Percentiles rank a stretch among this genome's conserved stretches.
phyloP scores from a whole-genome alignment of 2,797 vertebrate genomes.

The Emys orbicularis region DNA sequence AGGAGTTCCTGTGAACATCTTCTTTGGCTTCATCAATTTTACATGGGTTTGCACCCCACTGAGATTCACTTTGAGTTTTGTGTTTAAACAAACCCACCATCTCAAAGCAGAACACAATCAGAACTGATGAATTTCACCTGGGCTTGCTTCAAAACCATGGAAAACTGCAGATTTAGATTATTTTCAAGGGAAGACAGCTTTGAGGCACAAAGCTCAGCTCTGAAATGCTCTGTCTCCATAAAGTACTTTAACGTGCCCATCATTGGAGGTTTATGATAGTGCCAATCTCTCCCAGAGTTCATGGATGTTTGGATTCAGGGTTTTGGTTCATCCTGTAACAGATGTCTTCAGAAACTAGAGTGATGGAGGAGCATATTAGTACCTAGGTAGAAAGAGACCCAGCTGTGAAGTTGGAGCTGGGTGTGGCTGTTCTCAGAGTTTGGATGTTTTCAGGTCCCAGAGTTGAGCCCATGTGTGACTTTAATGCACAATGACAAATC shows the following conservation, averaged over 20 bases:
- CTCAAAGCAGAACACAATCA: background rate
- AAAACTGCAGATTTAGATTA: background rate
- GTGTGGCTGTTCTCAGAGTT: fast-evolving
- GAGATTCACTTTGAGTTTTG: background rate
- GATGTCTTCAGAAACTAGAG: background rate
- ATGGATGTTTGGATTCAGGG: background rate
- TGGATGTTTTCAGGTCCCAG: background rate
- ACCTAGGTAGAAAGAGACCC: background rate
- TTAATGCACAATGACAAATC: background rate
- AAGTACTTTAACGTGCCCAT: background rate
- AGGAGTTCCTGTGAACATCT: background rate
- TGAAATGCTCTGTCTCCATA: background rate
- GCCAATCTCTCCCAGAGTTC: background rate
- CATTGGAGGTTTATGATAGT: background rate
- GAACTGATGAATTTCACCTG: background rate
- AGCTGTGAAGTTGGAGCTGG: background rate
- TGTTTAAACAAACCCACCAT: background rate
- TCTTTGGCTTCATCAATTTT: background rate
- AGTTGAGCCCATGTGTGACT: background rate
- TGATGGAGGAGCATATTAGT: fast-evolving
- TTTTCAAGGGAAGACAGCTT: background rate
- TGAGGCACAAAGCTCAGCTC: background rate
- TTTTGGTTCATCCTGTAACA: background rate
- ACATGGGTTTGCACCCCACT: background rate
- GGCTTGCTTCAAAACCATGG: background rate